A percentile compares a stretch with the other conserved stretches of the same genome.
These are phyloP conservation scores for Pilophorus perplexus DNA, from an alignment of 2,888 invertebrate genomes.

Conservation along the genomic window DNA sequence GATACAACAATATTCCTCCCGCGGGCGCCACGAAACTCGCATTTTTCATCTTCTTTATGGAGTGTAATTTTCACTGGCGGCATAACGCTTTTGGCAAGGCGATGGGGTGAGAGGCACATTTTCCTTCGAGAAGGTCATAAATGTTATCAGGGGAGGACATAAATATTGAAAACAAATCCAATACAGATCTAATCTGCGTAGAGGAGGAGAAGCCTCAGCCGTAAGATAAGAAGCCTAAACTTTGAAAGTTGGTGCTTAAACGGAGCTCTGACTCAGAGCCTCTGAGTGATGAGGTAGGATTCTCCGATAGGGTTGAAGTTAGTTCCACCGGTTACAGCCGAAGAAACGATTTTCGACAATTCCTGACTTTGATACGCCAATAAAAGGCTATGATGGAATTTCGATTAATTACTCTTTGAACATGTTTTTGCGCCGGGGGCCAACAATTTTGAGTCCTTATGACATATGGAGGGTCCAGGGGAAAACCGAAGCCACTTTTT, in stretches of 20 bases:
- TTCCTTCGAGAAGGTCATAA: conserved; percentile 11
- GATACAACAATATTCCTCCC: no score
- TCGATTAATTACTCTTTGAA: no score
- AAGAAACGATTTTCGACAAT: no score
- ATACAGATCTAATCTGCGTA: conserved; percentile 21
- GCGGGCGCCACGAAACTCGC: no score
- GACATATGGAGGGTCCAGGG: no score
- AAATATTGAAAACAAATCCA: conserved; percentile 34
- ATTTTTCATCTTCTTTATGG: conserved; percentile 14
- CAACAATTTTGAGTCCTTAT: no score
- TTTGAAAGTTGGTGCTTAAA: conserved; percentile 19
- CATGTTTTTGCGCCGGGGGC: no score
- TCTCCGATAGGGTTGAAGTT: conserved; percentile 15
- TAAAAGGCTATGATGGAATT: no score
- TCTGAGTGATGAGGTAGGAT: conserved; percentile 16
- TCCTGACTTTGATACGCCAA: no score
- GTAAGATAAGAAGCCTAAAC: conserved; percentile 29
- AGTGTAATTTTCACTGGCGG: conserved; percentile 12
- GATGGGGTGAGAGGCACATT: neutral
- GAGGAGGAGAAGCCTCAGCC: neutral
- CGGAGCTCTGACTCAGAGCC: neutral
- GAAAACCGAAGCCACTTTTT: no score
- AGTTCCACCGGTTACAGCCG: no score
- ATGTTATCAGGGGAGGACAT: conserved; percentile 12
- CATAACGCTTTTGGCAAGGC: conserved; percentile 19